These are phyloP conservation scores for Varanus komodoensis DNA, from an alignment of 2,113 vertebrate genomes.

Conservation along the genomic window DNA sequence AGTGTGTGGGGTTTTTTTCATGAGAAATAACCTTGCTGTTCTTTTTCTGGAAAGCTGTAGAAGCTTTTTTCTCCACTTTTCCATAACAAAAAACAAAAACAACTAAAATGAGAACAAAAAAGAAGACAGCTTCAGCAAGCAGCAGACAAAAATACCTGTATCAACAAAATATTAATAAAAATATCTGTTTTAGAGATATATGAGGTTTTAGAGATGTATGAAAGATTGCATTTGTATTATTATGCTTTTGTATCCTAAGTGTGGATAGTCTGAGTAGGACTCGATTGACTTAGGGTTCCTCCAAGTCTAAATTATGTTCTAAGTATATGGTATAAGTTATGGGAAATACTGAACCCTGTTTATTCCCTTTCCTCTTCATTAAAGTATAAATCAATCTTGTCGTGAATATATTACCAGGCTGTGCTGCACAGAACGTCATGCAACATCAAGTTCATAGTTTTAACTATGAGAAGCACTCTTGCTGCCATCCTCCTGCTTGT, in stretches of 20 bases:
- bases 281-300: not conserved
- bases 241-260: not conserved
- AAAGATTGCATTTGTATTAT: not conserved
- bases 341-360: not conserved
- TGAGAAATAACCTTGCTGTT: constrained; percentile 18
- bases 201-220: constrained; percentile 2
- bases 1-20: constrained; percentile 8
- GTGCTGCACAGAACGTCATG: no score
- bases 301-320: not conserved
- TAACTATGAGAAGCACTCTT: no score
- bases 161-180: constrained; percentile 45
- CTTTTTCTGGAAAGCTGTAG: not conserved
- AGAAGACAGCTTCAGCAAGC: not conserved
- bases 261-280: not conserved
- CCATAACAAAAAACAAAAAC: constrained; percentile 21
- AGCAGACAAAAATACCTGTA: constrained; percentile 32
- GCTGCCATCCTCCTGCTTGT: no score
- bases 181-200: not conserved
- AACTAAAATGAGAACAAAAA: not conserved
- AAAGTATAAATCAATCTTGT: not conserved
- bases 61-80: not conserved
- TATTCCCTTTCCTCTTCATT: not conserved
- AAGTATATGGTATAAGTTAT: not conserved
- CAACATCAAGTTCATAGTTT: no score
- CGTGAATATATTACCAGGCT: not conserved